Percentiles rank a stretch among this genome's conserved stretches.
Evolutionary conservation across 2,113 vertebrate species (phyloP).

Genomic region (Malurus melanocephalus): DNA sequence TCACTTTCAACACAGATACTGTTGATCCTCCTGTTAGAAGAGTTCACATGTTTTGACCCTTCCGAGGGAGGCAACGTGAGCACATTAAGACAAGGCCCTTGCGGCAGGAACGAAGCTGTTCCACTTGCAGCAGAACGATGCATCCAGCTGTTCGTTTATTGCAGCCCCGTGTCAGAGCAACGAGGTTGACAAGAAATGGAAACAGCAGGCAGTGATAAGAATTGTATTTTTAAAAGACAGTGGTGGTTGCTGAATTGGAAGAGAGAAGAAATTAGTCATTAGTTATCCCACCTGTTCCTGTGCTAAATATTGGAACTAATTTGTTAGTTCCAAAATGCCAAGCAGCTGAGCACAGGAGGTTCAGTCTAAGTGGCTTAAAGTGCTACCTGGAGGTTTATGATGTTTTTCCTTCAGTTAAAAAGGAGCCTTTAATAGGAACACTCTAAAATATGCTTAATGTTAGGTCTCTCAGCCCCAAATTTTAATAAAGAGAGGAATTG

Average conservation of each 20-base stretch:
- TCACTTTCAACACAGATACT: background rate
- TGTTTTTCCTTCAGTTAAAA: background rate
- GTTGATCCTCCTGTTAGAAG: background rate
- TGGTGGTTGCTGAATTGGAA: background rate
- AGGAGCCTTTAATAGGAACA: background rate
- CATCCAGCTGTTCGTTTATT: background rate
- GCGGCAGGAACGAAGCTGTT: background rate
- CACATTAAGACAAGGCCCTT: background rate
- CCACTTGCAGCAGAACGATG: background rate
- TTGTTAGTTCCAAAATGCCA: constrained; percentile 27
- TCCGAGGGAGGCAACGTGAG: rapidly evolving
- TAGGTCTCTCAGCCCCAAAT: background rate
- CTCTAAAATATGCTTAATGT: background rate
- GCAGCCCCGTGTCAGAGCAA: background rate
- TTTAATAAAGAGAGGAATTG: background rate
- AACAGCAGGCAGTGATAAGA: constrained; percentile 21
- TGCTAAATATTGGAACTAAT: constrained; percentile 51
- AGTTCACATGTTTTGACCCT: background rate
- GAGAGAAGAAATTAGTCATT: constrained; percentile 47
- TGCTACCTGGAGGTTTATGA: constrained; percentile 4
- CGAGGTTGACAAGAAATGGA: background rate
- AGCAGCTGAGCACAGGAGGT: constrained; percentile 8
- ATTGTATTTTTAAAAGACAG: constrained; percentile 18
- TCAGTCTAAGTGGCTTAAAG: constrained; percentile 30
- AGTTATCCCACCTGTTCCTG: constrained; percentile 32